Evolutionary conservation across 92 coral and sea anemone genomes (phyloP).

Genomic region (Parazoanthus atlanticus): DNA sequence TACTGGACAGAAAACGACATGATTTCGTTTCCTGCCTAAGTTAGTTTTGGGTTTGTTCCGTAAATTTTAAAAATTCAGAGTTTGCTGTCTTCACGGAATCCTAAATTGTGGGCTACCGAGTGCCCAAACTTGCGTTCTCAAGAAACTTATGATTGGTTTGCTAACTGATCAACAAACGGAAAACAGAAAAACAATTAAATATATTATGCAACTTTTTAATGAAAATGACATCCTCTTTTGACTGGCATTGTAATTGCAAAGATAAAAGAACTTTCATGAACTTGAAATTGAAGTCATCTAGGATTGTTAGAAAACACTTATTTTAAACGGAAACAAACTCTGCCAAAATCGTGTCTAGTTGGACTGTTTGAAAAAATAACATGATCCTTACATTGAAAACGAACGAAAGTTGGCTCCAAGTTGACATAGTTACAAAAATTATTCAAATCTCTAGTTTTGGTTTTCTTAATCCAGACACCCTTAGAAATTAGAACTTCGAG

Average conservation of each 20-base stretch:
- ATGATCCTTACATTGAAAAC: too few relatives aligned
- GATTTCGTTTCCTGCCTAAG: not conserved
- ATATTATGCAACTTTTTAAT: constrained; percentile 4
- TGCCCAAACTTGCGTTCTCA: not conserved
- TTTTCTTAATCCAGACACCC: not conserved
- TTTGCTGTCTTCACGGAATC: not conserved
- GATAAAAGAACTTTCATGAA: not conserved
- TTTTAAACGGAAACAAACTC: not conserved
- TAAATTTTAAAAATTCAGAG: not conserved
- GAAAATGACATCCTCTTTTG: not conserved
- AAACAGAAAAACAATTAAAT: not conserved
- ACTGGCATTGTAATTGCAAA: not conserved
- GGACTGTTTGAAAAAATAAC: too few relatives aligned
- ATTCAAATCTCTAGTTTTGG: not conserved
- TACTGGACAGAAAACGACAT: not conserved
- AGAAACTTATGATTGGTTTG: not conserved
- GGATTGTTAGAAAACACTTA: not conserved
- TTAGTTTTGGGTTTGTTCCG: not conserved
- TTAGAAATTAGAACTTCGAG: not conserved
- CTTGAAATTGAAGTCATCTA: not conserved
- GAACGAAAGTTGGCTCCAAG: not conserved
- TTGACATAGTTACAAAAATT: not conserved
- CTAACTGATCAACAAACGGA: not conserved
- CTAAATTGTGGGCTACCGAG: not conserved
- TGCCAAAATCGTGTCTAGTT: not conserved